These are phyloP conservation scores for Chaetoderma sp. DNA, from an alignment of 2,888 invertebrate genomes.

Conservation along the genomic window DNA sequence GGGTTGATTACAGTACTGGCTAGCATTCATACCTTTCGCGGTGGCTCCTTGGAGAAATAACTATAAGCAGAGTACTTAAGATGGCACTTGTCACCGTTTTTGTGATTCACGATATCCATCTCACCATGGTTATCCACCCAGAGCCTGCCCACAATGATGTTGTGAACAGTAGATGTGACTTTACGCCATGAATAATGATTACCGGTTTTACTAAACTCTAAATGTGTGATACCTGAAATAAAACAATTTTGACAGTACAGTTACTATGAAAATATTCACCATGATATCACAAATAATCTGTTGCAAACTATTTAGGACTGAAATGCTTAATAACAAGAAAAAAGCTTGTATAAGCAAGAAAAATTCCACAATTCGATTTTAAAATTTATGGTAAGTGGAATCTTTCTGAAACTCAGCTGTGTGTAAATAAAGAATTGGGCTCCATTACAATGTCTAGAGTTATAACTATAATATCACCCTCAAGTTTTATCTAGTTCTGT, in stretches of 20 bases:
- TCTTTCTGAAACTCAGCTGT: too few species aligned
- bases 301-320: background rate
- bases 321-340: too few species aligned
- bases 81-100: constrained; percentile 91
- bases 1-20: too few species aligned
- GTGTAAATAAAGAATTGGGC: too few species aligned
- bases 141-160: constrained; percentile 98
- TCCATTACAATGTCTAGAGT: too few species aligned
- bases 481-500: too few species aligned
- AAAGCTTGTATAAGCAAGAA: too few species aligned
- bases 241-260: too few species aligned
- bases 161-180: constrained; percentile 98
- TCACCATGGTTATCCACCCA: constrained; percentile 99
- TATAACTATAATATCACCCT: too few species aligned
- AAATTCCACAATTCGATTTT: too few species aligned
- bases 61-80: constrained; percentile 98
- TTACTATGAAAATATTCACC: too few species aligned
- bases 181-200: constrained; percentile 98
- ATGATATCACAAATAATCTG: background rate
- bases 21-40: constrained; percentile 73
- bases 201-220: constrained; percentile 72
- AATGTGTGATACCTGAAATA: constrained; percentile 73
- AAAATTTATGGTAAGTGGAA: too few species aligned
- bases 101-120: constrained; percentile 95
- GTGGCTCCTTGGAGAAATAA: constrained; percentile 96